Conservation (phyloP, 1,140 invertebrate genomes). For the Sipha flava region DNA sequence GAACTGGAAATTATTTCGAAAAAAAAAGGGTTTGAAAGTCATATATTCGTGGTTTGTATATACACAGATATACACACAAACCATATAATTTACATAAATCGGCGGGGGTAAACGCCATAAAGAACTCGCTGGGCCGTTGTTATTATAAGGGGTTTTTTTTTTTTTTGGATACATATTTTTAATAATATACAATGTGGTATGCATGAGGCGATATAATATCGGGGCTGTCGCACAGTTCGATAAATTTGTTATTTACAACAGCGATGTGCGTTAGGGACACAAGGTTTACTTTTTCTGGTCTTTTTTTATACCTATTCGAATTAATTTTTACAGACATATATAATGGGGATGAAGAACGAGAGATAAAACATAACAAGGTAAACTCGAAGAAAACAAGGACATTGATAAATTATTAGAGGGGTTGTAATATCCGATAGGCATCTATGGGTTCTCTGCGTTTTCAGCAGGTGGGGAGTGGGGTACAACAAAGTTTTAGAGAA, state of each 20-base stretch:
- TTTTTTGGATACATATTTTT: slow-evolving; percentile 14
- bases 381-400: slow-evolving; percentile 18
- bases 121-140: slow-evolving; percentile 13
- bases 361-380: neutral
- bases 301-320: neutral
- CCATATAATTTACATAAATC: slow-evolving; percentile 24
- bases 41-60: neutral
- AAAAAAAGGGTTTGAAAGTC: slow-evolving; percentile 26
- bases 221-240: slow-evolving; percentile 23
- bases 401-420: slow-evolving; percentile 22
- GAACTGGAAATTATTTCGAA: slow-evolving; percentile 19
- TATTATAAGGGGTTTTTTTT: slow-evolving; percentile 6
- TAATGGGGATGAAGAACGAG: neutral
- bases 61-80: neutral
- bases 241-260: slow-evolving; percentile 23
- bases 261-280: neutral
- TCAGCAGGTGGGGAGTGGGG: neutral
- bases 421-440: slow-evolving; percentile 6
- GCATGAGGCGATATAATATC: neutral
- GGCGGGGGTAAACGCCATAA: neutral
- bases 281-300: neutral
- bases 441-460: neutral
- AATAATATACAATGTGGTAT: neutral
- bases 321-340: neutral
- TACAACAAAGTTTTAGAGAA: slow-evolving; percentile 20